Percentiles rank a stretch among this genome's conserved stretches.
These are phyloP conservation scores for Ariolimax columbianus DNA, from an alignment of 2,888 invertebrate species.

Conservation along the genomic window DNA sequence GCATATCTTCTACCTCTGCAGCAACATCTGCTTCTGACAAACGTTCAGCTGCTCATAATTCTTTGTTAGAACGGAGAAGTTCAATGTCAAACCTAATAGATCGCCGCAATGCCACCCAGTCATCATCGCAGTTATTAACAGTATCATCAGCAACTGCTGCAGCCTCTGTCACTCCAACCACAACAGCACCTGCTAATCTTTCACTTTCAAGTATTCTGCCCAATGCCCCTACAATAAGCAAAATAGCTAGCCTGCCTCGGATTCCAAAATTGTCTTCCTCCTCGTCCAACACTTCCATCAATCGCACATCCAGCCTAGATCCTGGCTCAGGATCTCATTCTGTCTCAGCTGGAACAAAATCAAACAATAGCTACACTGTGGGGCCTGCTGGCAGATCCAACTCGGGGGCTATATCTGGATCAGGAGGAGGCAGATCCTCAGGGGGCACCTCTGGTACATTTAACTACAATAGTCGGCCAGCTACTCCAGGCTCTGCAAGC, in stretches of 20 bases:
- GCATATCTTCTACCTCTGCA: constrained; percentile 48
- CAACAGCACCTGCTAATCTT: constrained; percentile 55
- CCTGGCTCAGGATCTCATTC: constrained; percentile 44
- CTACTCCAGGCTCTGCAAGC: constrained; percentile 9
- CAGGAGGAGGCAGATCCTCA: constrained; percentile 26
- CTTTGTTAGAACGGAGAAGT: constrained; percentile 31
- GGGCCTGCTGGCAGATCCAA: constrained; percentile 50
- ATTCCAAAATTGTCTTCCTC: constrained; percentile 69
- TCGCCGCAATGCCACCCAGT: constrained; percentile 35
- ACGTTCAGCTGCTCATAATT: constrained; percentile 28
- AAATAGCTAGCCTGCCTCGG: constrained; percentile 68
- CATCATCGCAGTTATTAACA: constrained; percentile 38
- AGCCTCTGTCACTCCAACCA: constrained; percentile 44
- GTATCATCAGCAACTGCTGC: constrained; percentile 45
- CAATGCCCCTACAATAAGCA: constrained; percentile 65
- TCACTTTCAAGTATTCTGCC: constrained; percentile 69
- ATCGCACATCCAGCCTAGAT: constrained; percentile 50
- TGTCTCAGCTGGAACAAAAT: constrained; percentile 52
- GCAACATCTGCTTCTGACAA: constrained; percentile 43
- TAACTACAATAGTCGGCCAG: constrained; percentile 37
- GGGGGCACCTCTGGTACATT: constrained; percentile 1
- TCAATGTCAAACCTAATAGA: constrained; percentile 37
- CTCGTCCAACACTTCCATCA: constrained; percentile 52
- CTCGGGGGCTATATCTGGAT: background rate
- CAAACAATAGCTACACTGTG: constrained; percentile 50